These are phyloP conservation scores for Pongo abelii DNA, from an alignment of 2,113 vertebrate genomes.

Conservation along the genomic window DNA sequence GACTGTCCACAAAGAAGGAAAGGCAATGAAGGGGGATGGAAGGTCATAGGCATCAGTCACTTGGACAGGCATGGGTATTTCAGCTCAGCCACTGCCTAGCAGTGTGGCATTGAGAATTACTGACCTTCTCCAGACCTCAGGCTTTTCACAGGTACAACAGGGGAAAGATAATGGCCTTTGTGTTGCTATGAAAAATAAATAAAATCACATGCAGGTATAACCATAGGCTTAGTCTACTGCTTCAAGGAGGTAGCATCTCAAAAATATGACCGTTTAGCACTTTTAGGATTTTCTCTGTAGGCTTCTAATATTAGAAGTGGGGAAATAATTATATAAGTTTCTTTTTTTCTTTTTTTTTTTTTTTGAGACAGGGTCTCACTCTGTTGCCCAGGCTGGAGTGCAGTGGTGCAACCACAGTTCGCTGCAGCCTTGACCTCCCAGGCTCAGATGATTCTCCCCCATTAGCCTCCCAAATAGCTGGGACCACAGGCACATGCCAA, in stretches of 20 bases:
- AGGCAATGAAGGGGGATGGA: neutral
- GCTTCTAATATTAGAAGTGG: neutral
- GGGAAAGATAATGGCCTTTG: neutral
- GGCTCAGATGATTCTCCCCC: no score
- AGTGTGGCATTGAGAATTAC: neutral
- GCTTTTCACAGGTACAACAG: neutral
- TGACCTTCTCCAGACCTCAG: neutral
- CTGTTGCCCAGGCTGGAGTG: no score
- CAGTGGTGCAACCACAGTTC: no score
- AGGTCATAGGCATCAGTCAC: neutral
- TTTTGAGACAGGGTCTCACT: no score
- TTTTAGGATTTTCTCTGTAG: neutral
- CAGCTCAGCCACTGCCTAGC: no score
- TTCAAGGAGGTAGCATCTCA: neutral
- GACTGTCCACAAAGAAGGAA: neutral
- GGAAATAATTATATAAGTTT: neutral
- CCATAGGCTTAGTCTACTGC: neutral
- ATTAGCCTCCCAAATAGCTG: no score
- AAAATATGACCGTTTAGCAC: neutral
- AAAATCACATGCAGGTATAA: neutral
- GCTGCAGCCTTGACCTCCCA: no score
- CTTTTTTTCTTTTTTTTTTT: no score
- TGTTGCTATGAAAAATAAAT: neutral
- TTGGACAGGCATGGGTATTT: neutral
- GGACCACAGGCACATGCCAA: no score